Evolutionary conservation across 2,797 vertebrate species (phyloP), one percentile per base, ranked within the genome.

Genomic region (Huso huso): DNA sequence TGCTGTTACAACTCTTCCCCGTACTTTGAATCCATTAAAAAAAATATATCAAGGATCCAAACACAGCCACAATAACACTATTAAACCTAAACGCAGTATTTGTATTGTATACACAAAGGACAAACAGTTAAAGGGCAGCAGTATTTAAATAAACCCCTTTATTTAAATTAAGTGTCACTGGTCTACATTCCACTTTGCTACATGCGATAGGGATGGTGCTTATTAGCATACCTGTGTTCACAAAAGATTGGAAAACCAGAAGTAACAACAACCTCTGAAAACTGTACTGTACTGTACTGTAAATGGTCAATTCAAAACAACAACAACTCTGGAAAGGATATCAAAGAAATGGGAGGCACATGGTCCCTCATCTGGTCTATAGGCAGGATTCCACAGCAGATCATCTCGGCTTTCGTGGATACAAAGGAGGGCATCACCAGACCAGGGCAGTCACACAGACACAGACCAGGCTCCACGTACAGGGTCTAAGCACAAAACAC

Each of bases 391-490:
- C 97, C 96, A 59, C 69, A 90, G 81, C 97, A 99, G 75, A 91
- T 94, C 97, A 99, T 99, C 80, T 98, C 95, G 4, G 97, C 96
- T 85, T 98, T 99, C 67, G 96, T 98, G n/a, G 94, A 95, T 75
- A 98, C 83, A 7, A 98, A 99, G 50, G 96, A 98, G 0, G 97
- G 97, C 96, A 99, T 98, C 81, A 97, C 95, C 70, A 99, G 86
- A 68, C 97, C 97, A 0, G 97, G 97, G 70, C 97, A 99, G 87
- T 99, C 97, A 71, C 97, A 99, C 1, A 99, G 86, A 77, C 96
- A 98, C 50, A 98, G 84, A 57, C 83, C 89, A 7, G 93, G 85
- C 64, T 97, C 94, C 82, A 98, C 96, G 11, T 90, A 98, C 66
- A 99, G 83, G 6, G 97, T 99, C 97, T 99, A n/a, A 79, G 77